phyloP scores from a whole-genome alignment of 2,797 vertebrate genomes.

The Onychomys torridus region DNA sequence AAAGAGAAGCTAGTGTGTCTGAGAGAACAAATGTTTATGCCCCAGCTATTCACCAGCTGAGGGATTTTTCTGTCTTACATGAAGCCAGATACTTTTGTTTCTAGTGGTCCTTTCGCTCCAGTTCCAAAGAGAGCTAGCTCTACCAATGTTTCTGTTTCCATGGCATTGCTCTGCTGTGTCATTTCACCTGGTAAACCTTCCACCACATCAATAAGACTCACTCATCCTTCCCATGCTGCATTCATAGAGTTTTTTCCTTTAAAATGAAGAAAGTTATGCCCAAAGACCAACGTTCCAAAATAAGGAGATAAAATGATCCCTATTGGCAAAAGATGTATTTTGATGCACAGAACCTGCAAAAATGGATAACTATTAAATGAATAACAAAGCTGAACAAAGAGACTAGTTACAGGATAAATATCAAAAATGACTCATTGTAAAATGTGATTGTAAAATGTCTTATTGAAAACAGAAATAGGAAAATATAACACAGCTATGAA shows the following conservation, averaged over 20 bases:
- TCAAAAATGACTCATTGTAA: neutral
- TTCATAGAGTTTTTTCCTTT: neutral
- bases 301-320: slow-evolving; percentile 49
- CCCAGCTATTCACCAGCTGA: neutral
- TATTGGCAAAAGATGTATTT: slow-evolving; percentile 59
- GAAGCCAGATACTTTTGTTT: neutral
- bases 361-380: slow-evolving; percentile 53
- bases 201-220: neutral
- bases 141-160: neutral
- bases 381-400: slow-evolving; percentile 56
- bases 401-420: slow-evolving; percentile 58
- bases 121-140: neutral
- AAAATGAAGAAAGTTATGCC: slow-evolving; percentile 19
- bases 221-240: neutral
- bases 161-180: neutral
- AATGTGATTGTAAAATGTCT: slow-evolving; percentile 45
- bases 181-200: neutral
- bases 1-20: neutral
- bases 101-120: neutral
- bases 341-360: slow-evolving; percentile 42
- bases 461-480: slow-evolving; percentile 55
- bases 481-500: slow-evolving; percentile 31
- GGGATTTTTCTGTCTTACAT: neutral
- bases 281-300: slow-evolving; percentile 26
- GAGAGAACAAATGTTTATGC: neutral